Evolutionary conservation across 2,797 vertebrate genomes (phyloP).

Genomic region (Xiphorhynchus erythropygius): DNA sequence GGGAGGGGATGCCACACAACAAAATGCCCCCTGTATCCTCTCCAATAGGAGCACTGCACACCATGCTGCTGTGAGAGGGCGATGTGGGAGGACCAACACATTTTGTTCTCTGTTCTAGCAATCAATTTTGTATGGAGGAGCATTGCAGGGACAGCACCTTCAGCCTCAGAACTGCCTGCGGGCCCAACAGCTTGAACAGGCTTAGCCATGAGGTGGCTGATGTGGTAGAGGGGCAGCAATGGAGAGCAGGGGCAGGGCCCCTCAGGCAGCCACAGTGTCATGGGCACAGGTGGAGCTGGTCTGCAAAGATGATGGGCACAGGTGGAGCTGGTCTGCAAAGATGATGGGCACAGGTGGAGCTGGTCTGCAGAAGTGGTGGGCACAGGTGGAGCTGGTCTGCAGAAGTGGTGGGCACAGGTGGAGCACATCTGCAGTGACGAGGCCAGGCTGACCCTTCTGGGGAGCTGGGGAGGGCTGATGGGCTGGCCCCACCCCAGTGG

Average conservation of each 20-base stretch:
- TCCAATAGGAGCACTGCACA: fast-evolving
- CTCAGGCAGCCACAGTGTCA: neutral
- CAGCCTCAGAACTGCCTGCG: fast-evolving
- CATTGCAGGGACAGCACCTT: neutral
- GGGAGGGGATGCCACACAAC: neutral
- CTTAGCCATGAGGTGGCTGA: neutral
- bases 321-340: neutral
- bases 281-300: neutral
- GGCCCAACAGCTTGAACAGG: neutral
- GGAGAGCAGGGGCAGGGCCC: neutral
- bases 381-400: neutral
- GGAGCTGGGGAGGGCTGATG: neutral
- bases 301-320: neutral
- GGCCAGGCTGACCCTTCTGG: neutral
- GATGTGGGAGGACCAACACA: fast-evolving
- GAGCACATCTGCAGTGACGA: fast-evolving
- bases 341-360: neutral
- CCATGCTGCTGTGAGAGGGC: neutral
- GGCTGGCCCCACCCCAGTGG: fast-evolving
- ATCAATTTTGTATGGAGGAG: neutral
- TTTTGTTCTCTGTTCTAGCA: neutral
- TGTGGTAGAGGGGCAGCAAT: fast-evolving
- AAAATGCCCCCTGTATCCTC: neutral
- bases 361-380: neutral
- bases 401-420: no score